A percentile compares a stretch with the other conserved stretches of the same genome.
These are phyloP conservation scores for Girardinus metallicus DNA, from an alignment of 2,797 vertebrate genomes.

Conservation along the genomic window DNA sequence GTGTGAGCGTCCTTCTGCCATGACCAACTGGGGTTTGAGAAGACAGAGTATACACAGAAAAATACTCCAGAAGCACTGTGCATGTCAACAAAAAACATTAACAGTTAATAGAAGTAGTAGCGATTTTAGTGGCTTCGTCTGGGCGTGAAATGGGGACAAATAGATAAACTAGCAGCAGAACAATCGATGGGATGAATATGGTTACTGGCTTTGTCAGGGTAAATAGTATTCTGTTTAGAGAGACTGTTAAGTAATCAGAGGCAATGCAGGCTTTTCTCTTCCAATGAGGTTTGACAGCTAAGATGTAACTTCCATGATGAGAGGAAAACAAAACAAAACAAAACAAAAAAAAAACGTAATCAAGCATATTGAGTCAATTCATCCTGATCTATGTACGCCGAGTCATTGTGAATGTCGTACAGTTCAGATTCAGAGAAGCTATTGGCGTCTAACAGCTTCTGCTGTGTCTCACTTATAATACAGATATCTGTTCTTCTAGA, in stretches of 20 bases:
- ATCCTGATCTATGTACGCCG: neutral
- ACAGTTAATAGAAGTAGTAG: neutral
- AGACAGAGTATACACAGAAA: neutral
- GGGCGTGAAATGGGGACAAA: neutral
- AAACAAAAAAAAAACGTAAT: neutral
- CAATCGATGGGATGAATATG: neutral
- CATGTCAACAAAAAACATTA: neutral
- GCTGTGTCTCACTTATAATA: neutral
- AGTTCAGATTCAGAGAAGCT: neutral
- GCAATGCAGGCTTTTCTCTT: neutral
- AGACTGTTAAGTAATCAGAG: neutral
- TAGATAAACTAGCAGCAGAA: neutral
- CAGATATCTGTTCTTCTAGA: neutral
- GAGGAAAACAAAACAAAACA: neutral
- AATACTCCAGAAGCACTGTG: neutral
- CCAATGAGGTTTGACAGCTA: neutral
- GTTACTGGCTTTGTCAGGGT: neutral
- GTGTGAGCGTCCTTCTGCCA: neutral
- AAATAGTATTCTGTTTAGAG: neutral
- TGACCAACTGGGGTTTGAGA: neutral
- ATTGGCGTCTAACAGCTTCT: neutral
- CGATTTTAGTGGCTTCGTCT: neutral
- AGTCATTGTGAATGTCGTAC: neutral
- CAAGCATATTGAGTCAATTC: neutral
- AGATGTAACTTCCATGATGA: neutral